Conservation (phyloP, 2,113 vertebrate genomes). For the Ornithorhynchus anatinus region DNA sequence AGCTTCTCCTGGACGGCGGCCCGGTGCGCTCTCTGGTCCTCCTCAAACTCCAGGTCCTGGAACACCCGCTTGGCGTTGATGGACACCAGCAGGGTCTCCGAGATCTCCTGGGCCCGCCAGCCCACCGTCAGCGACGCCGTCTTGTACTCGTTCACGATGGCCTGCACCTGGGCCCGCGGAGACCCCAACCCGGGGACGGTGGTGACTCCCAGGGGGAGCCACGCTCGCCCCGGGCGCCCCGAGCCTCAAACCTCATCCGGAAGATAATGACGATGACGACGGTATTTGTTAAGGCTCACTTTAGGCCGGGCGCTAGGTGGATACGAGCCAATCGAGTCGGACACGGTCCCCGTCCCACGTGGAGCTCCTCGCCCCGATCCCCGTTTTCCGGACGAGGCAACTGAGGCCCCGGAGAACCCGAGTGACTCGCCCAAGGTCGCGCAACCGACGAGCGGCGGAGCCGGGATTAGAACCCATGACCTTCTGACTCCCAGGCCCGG, state of each 20-base stretch:
- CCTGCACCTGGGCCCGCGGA: constrained; percentile 61
- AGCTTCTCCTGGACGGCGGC: constrained; percentile 65
- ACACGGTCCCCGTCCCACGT: no score
- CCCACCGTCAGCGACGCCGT: constrained; percentile 71
- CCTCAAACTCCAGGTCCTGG: constrained; percentile 80
- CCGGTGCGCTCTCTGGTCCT: constrained; percentile 73
- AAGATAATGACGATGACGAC: no score
- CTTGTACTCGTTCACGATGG: constrained; percentile 80
- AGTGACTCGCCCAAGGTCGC: no score
- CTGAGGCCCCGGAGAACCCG: no score
- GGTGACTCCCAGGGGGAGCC: neutral
- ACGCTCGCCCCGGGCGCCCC: neutral
- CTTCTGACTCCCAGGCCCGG: no score
- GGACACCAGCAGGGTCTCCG: constrained; percentile 75
- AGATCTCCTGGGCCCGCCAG: constrained; percentile 74
- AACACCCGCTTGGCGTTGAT: constrained; percentile 79
- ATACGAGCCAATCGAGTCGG: no score
- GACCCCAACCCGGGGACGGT: neutral
- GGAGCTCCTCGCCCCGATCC: no score
- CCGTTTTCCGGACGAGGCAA: no score
- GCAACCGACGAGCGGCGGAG: no score
- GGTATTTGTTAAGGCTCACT: no score
- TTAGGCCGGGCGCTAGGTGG: no score
- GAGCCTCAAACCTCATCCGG: neutral
- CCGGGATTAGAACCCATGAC: no score